These are phyloP conservation scores for Lordiphosa collinella DNA, from an alignment of 1,140 invertebrate genomes.

Conservation along the genomic window DNA sequence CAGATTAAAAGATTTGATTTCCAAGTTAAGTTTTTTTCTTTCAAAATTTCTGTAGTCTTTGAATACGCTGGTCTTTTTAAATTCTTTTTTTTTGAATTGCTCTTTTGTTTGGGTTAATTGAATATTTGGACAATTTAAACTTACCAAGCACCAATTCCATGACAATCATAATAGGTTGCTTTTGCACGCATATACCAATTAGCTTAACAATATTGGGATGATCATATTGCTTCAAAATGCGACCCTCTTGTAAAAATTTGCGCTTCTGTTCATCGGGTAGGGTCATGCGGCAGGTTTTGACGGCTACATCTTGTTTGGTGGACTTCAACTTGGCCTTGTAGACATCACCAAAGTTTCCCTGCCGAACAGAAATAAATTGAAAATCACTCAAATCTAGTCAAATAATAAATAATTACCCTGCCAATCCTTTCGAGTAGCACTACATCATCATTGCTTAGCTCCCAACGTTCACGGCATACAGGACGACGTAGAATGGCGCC, in stretches of 20 bases:
- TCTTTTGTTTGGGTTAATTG: too few species aligned
- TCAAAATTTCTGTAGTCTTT: too few species aligned
- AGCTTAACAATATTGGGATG: conserved; percentile 97
- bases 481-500: conserved; percentile 93
- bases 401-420: conserved; percentile 83
- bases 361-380: neutral
- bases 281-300: conserved; percentile 96
- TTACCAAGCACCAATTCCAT: conserved; percentile 86
- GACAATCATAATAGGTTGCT: conserved; percentile 99
- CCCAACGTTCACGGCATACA: conserved; percentile 95
- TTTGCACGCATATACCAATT: conserved; percentile 98
- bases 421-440: conserved; percentile 96
- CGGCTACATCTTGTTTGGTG: conserved; percentile 92
- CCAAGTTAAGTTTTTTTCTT: too few species aligned
- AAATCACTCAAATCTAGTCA: neutral
- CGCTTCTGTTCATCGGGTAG: conserved; percentile 97
- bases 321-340: conserved; percentile 93
- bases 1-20: too few species aligned
- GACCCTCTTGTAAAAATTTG: conserved; percentile 97
- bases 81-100: too few species aligned
- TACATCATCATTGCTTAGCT: conserved; percentile 97
- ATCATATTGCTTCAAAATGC: conserved; percentile 97
- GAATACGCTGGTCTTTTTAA: too few species aligned
- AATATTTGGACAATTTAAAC: too few species aligned
- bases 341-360: conserved; percentile 99